Evolutionary conservation across 2,888 invertebrate genomes (phyloP).

Genomic region (Aromia moschata): DNA sequence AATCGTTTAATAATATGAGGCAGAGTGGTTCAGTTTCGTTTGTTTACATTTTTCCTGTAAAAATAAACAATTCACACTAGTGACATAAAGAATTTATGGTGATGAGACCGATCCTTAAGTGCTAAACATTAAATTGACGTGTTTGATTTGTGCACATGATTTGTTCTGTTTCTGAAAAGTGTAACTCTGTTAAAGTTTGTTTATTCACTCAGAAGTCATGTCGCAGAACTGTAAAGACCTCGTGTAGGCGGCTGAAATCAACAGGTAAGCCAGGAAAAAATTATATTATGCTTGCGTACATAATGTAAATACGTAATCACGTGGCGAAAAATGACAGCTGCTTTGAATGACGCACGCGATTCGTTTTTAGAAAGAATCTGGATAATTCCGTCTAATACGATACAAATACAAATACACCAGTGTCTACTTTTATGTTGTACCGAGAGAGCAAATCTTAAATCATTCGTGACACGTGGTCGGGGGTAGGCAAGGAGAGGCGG

Average conservation of each 20-base stretch:
- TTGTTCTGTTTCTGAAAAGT: constrained; percentile 15
- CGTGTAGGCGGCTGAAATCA: background rate
- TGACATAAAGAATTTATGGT: background rate
- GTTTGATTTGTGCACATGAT: constrained; percentile 20
- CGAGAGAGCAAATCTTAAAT: background rate
- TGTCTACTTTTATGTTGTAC: background rate
- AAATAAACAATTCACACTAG: constrained; percentile 14
- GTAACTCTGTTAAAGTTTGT: constrained; percentile 9
- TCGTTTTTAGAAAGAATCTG: background rate
- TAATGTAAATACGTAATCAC: constrained; percentile 23
- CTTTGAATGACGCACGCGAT: constrained; percentile 1
- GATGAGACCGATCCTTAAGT: constrained; percentile 13
- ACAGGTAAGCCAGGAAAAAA: constrained; percentile 17
- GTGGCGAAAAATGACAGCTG: constrained; percentile 23
- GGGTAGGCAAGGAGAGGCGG: constrained; percentile 4
- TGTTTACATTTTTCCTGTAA: constrained; percentile 12
- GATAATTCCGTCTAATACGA: background rate
- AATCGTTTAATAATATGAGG: constrained; percentile 1
- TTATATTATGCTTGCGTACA: constrained; percentile 5
- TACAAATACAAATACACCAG: background rate
- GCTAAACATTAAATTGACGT: constrained; percentile 18
- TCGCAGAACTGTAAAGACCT: constrained; percentile 2
- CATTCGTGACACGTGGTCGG: constrained; percentile 4
- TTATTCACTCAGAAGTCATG: constrained; percentile 1
- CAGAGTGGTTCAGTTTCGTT: constrained; percentile 12